Evolutionary conservation across 2,797 vertebrate species (phyloP), one percentile per base, ranked within the genome.

Genomic region (Melanotaenia parkinsoni): DNA sequence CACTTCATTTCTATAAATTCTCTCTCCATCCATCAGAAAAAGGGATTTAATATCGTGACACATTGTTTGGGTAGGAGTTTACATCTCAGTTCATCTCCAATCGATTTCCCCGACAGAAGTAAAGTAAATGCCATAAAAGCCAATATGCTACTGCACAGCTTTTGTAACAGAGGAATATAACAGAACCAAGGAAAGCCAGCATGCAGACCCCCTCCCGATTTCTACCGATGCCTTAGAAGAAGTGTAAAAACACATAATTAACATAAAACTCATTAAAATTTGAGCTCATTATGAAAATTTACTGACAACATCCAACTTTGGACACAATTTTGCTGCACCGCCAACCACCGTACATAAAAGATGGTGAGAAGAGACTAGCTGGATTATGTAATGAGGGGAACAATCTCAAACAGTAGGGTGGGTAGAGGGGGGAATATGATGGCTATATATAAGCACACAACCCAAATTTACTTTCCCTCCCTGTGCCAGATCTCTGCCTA

Each of bases 231-330:
- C 65, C 32, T 54, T 62, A 32, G 80, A 88, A 83, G 57, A 81
- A 73, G 76, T 86, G 64, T 82, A 77, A 80, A 81, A 84, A 80
- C 58, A 85, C 74, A 77, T 77, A 56, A 91, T 91, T 90, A 91
- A 85, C 85, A 91, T 86, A 86, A 90, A 92, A 78, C 80, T 86
- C 75, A 91, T 91, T 91, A 83, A 89, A 90, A 85, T 87, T 74
- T 67, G 70, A 79, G 65, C 77, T 67, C 5, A 12, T 59, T 69
- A 20, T 74, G 64, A 30, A 73, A 82, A 75, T 67, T 77, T 54
- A 33, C 57, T 72, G 66, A 77, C 77, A 83, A 81, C 80, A 73
- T 58, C 63, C 9, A n/a, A 47, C 30, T 26, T 70, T 79, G 61
- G 80, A 82, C 67, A 72, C 78, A 74, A 79, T 90, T 82, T 87